Base-by-base conservation (phyloP, 1,140 invertebrate genomes). In the Heliconius hewitsoni region DNA sequence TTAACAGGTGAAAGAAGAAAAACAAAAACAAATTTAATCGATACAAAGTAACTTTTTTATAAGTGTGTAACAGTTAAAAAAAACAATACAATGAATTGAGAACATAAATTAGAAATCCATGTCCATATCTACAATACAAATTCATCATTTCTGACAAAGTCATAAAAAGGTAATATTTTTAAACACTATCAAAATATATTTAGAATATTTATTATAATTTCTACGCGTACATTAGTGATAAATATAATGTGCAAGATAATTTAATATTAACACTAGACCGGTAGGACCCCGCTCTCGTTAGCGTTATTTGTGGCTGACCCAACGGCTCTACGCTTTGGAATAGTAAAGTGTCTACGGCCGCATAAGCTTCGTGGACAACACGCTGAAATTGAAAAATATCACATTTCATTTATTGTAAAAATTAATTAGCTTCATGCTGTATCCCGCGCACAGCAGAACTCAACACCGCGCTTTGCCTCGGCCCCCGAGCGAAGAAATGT, bases 351-450 rank as follows among this genome's bases (percentile, higher is more conserved):
- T 92, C 89, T 81, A 89, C 82, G 0, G 92, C 92, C 16, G 90
- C 91, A 46, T 89, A 94, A 0, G 90, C 90, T 82, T 94, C 92
- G 74, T 93, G 90, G 5, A 91, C 88, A 1, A 94, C 89, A 11
- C 87, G 89, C 92, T 94, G 84, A 13, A 89, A 90, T 3, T 1
- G 1, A 72, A 42, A 39, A 72, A 39, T 39, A 39, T 23, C 23
- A 57, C 55, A 11, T 23, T n/a, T 6, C 18, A 52, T 19, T 8
- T 8, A 52, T 52, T 16, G 13, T 5, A 30, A 30, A 30, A 30
- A 30, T 30, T 2, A 30, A 34, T 34, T 34, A 34, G 34, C 34
- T 34, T 34, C 34, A 34, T 3, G 34, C 34, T 34, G 34, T 34
- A 34, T 34, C 34, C 34, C 3, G 34, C 34, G 4, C 3, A 34